phyloP scores from a whole-genome alignment of 2,797 vertebrate species.

The Mormyrus hasselquistii region DNA sequence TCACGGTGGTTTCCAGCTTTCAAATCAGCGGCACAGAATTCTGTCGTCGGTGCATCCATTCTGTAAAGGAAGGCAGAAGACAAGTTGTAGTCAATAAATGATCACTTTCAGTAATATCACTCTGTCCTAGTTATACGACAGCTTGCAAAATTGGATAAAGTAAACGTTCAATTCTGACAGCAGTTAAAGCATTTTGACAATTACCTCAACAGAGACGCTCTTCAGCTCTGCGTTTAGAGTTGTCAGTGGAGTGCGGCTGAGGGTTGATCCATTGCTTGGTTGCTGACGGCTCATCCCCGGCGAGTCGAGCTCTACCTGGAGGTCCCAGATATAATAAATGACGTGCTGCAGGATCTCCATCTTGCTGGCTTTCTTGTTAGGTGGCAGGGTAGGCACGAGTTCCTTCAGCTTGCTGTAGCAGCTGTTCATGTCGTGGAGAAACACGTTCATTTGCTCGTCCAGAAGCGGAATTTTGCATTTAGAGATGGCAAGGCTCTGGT shows the following conservation, averaged over 20 bases:
- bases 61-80: constrained; percentile 39
- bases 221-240: constrained; percentile 75
- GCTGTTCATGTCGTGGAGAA: constrained; percentile 78
- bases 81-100: neutral
- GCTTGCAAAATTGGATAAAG: neutral
- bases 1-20: constrained; percentile 28
- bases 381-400: constrained; percentile 84
- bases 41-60: constrained; percentile 77
- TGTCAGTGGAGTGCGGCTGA: constrained; percentile 64
- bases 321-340: constrained; percentile 94
- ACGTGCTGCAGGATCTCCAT: constrained; percentile 94
- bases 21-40: constrained; percentile 81
- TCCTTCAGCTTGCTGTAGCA: constrained; percentile 93
- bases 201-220: constrained; percentile 77
- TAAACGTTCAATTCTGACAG: neutral
- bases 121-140: neutral
- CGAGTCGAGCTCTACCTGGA: constrained; percentile 83
- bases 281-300: constrained; percentile 62
- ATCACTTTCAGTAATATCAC: neutral
- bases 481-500: constrained; percentile 68
- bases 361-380: constrained; percentile 79
- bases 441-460: constrained; percentile 70
- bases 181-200: constrained; percentile 18
- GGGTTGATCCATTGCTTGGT: constrained; percentile 42
- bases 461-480: constrained; percentile 74